phyloP scores from a whole-genome alignment of 2,113 vertebrate species.

The Philantomba maxwellii region DNA sequence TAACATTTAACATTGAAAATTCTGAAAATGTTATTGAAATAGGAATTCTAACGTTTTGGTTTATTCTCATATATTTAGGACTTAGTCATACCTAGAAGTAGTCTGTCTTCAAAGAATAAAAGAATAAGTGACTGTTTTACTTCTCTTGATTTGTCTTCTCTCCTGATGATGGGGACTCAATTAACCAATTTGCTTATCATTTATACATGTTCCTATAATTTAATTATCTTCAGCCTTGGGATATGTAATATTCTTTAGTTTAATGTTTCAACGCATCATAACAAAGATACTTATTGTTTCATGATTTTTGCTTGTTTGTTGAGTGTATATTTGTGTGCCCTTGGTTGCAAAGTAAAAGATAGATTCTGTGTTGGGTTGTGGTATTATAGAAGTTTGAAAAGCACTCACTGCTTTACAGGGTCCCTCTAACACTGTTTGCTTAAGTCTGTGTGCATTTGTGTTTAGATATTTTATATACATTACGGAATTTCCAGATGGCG shows the following conservation, averaged over 20 bases:
- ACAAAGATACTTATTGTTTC: neutral
- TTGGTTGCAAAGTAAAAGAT: neutral
- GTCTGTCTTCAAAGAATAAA: neutral
- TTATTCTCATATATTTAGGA: neutral
- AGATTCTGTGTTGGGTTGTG: neutral
- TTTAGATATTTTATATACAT: neutral
- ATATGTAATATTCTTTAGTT: neutral
- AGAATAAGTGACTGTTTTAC: neutral
- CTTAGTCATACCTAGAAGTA: neutral
- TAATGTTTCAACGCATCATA: neutral
- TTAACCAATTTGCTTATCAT: neutral
- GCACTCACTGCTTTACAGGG: neutral
- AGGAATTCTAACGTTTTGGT: neutral
- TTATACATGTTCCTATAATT: neutral
- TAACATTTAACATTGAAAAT: neutral
- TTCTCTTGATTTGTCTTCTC: neutral
- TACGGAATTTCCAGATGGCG: accelerated
- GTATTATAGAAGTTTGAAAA: neutral
- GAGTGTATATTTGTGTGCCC: neutral
- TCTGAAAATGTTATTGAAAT: neutral
- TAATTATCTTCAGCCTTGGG: neutral
- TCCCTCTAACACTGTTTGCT: neutral
- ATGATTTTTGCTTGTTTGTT: neutral
- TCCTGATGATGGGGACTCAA: neutral
- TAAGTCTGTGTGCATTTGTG: neutral